Conservation (phyloP, 2,797 vertebrate genomes). For the Rhinoraja longicauda region DNA sequence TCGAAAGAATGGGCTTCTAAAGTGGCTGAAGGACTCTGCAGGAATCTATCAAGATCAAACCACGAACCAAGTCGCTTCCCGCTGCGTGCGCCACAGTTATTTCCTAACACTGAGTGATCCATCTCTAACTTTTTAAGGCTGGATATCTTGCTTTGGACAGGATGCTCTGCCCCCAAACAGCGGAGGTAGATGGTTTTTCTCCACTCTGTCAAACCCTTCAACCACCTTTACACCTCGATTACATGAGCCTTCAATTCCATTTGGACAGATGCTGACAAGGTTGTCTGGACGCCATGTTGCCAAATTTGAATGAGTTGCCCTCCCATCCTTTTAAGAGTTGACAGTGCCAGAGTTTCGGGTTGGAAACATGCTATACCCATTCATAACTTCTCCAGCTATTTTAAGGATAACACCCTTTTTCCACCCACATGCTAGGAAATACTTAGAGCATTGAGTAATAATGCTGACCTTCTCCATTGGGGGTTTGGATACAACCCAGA, state of each 20-base stretch:
- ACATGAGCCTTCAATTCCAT: neutral
- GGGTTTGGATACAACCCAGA: neutral
- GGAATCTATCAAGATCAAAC: neutral
- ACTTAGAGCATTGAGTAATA: neutral
- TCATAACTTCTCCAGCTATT: neutral
- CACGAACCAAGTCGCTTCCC: no score
- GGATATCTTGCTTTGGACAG: neutral
- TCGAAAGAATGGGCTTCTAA: neutral
- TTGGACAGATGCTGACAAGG: neutral
- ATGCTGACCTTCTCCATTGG: neutral
- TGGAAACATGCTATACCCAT: neutral
- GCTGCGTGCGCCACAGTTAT: neutral
- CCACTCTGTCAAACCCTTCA: neutral
- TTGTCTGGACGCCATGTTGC: neutral
- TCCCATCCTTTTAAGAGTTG: neutral
- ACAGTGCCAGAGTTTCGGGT: neutral
- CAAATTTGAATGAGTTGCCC: neutral
- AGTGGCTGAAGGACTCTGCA: no score
- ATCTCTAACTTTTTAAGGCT: neutral
- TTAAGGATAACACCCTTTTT: neutral
- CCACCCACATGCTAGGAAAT: neutral
- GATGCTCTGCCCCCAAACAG: neutral
- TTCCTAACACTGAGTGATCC: neutral
- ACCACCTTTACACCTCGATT: no score
- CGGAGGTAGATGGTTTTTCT: neutral